These are phyloP conservation scores for Ptyas mucosa DNA, from an alignment of 2,113 vertebrate species.

Conservation along the genomic window DNA sequence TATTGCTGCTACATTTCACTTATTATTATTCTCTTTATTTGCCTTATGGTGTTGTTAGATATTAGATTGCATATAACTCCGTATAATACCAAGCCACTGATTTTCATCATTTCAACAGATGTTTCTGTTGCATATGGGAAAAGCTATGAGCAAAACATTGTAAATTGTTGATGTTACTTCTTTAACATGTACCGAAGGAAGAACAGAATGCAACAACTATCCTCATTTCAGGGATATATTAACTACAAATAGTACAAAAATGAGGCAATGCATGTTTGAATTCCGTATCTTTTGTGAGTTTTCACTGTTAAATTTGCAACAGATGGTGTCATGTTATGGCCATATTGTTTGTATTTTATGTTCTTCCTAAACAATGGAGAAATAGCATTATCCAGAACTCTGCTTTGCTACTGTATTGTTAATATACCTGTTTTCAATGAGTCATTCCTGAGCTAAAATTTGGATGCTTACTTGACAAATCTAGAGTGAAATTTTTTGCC, in stretches of 20 bases:
- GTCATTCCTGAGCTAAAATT: background rate
- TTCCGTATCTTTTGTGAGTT: slow-evolving; percentile 19
- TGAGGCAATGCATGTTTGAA: slow-evolving; percentile 38
- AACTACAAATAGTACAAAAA: slow-evolving; percentile 34
- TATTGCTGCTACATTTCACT: slow-evolving; percentile 42
- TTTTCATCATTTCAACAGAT: slow-evolving; percentile 26
- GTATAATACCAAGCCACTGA: slow-evolving; percentile 32
- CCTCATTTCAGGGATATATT: slow-evolving; percentile 17
- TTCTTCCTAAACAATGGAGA: background rate
- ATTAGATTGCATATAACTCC: slow-evolving; percentile 47
- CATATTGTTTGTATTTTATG: background rate
- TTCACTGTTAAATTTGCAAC: slow-evolving; percentile 39
- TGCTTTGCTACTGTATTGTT: background rate
- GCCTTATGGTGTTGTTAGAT: slow-evolving; percentile 38
- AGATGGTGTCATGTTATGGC: background rate
- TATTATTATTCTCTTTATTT: slow-evolving; percentile 40
- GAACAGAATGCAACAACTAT: slow-evolving; percentile 24
- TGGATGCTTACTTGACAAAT: background rate
- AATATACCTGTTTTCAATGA: background rate
- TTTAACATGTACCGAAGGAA: slow-evolving; percentile 42
- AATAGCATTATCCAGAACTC: background rate
- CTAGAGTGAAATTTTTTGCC: background rate
- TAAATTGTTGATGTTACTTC: slow-evolving; percentile 42
- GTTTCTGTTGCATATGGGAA: slow-evolving; percentile 24
- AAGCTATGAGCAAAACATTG: slow-evolving; percentile 41